Conservation (phyloP, 2,797 vertebrate species). For the Sebastolobus alascanus region DNA sequence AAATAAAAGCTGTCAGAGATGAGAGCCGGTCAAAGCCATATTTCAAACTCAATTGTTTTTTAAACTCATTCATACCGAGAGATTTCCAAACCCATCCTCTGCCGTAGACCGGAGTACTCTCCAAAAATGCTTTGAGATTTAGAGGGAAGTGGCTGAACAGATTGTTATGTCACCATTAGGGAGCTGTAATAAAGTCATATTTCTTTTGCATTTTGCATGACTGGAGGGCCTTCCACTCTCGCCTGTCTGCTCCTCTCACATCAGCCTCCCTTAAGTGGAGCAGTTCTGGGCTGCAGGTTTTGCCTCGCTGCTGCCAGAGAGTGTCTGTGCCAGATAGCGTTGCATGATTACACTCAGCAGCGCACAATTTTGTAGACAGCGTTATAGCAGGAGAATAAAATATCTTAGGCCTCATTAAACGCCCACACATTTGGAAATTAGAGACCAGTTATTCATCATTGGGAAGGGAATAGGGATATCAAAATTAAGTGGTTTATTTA, state of each 20-base stretch:
- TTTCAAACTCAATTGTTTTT: constrained; percentile 57
- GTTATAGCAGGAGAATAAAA: constrained; percentile 75
- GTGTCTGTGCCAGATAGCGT: constrained; percentile 79
- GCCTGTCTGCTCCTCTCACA: constrained; percentile 94
- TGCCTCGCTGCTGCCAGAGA: constrained; percentile 82
- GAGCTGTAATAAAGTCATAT: constrained; percentile 88
- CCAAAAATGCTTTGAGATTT: constrained; percentile 74
- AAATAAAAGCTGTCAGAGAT: constrained; percentile 24
- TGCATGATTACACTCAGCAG: constrained; percentile 76
- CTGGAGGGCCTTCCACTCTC: constrained; percentile 91
- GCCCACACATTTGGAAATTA: constrained; percentile 77
- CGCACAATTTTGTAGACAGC: constrained; percentile 76
- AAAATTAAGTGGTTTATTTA: constrained; percentile 34
- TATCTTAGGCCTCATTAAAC: constrained; percentile 81
- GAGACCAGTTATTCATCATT: constrained; percentile 71
- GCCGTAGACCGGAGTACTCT: constrained; percentile 51
- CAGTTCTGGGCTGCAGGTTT: constrained; percentile 92
- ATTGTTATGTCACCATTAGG: constrained; percentile 87
- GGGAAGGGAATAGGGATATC: constrained; percentile 26
- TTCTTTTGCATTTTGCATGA: constrained; percentile 95
- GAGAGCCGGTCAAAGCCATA: constrained; percentile 37
- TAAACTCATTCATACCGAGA: constrained; percentile 43
- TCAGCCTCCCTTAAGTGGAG: constrained; percentile 93
- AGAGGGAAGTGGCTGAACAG: constrained; percentile 82
- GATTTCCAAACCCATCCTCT: constrained; percentile 25